Conservation (phyloP, 2,113 vertebrate genomes). For the Azemiops feae region DNA sequence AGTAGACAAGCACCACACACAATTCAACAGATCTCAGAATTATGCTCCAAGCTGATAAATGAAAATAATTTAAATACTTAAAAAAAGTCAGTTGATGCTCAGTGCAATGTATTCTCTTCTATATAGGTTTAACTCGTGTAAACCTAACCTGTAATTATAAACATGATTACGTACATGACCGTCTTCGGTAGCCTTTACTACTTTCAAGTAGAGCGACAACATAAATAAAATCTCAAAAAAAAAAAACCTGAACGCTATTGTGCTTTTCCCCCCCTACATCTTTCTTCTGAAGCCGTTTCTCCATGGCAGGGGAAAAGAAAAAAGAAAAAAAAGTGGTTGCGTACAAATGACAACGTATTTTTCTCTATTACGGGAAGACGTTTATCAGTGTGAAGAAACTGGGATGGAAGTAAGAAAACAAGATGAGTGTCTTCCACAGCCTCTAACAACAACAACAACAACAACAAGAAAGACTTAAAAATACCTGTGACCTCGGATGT, state of each 20-base stretch:
- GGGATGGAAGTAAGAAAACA: background rate
- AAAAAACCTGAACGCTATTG: background rate
- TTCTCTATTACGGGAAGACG: background rate
- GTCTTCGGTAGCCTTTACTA: too few relatives aligned
- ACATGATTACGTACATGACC: background rate
- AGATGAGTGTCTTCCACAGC: background rate
- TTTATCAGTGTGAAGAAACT: background rate
- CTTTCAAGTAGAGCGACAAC: background rate
- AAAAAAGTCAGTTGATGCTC: background rate
- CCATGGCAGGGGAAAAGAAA: background rate
- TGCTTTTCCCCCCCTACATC: background rate
- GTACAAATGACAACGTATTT: background rate
- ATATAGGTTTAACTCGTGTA: background rate
- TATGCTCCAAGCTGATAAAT: background rate
- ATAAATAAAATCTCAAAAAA: background rate
- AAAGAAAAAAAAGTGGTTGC: too few relatives aligned
- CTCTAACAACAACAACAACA: background rate
- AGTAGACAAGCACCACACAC: background rate
- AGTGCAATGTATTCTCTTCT: background rate
- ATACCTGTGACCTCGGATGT: slow-evolving; percentile 96
- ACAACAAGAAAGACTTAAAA: background rate
- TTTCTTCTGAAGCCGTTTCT: too few relatives aligned
- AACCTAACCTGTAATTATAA: background rate
- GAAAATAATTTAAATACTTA: background rate
- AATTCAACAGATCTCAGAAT: background rate